Conservation (phyloP, 2,113 vertebrate species). For the Lagenorhynchus albirostris region DNA sequence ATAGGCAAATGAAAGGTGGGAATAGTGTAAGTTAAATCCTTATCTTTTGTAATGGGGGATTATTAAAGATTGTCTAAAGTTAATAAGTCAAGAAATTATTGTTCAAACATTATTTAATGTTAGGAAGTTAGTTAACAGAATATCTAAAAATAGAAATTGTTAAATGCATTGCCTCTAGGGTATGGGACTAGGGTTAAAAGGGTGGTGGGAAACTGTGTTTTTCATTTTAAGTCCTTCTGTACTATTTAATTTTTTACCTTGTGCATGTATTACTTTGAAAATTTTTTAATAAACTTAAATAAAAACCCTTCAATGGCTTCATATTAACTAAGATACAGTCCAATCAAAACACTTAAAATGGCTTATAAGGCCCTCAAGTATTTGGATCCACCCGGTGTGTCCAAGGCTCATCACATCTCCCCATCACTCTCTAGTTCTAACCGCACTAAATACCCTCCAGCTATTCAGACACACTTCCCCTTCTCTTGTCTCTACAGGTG, state of each 20-base stretch:
- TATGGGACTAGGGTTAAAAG: not conserved
- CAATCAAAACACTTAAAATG: not conserved
- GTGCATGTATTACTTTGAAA: conserved; percentile 68
- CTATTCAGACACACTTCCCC: not conserved
- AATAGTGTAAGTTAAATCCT: conserved; percentile 38
- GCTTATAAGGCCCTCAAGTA: not conserved
- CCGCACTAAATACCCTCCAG: too few relatives aligned
- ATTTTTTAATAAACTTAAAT: conserved; percentile 73
- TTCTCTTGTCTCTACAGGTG: not conserved
- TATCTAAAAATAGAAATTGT: conserved; percentile 55
- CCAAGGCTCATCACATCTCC: not conserved
- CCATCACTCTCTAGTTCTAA: not conserved
- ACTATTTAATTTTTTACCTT: conserved; percentile 76
- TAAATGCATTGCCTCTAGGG: conserved; percentile 30
- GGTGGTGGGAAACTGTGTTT: conserved; percentile 1
- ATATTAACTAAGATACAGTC: not conserved
- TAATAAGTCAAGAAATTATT: conserved; percentile 54
- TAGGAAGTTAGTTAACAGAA: conserved; percentile 55
- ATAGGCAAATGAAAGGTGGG: not conserved
- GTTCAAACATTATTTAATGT: conserved; percentile 62
- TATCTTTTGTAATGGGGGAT: conserved; percentile 70
- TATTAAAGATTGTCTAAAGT: conserved; percentile 54
- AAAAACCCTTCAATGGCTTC: conserved; percentile 46
- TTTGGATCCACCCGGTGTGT: not conserved
- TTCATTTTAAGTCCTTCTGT: conserved; percentile 65